Percentiles rank a stretch among this genome's conserved stretches.
These are phyloP conservation scores for Fringilla coelebs DNA, from an alignment of 2,797 vertebrate species.

Conservation along the genomic window DNA sequence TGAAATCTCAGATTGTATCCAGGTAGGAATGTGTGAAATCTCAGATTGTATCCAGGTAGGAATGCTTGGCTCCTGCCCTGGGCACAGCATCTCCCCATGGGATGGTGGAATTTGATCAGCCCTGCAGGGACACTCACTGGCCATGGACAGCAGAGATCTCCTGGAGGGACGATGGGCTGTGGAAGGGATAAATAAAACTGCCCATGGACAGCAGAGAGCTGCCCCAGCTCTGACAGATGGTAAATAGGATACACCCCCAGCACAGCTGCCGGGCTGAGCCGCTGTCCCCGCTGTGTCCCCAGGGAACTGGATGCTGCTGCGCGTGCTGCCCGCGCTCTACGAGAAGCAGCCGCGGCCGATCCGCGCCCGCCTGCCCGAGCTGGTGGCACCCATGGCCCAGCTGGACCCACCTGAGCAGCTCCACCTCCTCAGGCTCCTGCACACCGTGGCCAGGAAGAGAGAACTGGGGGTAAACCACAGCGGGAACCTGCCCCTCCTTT, in stretches of 20 bases:
- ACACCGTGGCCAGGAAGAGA: slow-evolving; percentile 81
- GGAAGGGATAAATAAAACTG: background rate
- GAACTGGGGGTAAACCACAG: slow-evolving; percentile 79
- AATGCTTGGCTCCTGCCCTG: background rate
- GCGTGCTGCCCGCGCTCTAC: slow-evolving; percentile 89
- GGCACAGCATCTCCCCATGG: background rate
- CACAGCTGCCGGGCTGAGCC: background rate
- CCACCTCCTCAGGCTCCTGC: slow-evolving; percentile 88
- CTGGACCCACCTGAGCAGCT: slow-evolving; percentile 85
- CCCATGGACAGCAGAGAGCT: background rate
- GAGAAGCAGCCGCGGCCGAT: slow-evolving; percentile 82
- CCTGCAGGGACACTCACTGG: background rate
- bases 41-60: background rate
- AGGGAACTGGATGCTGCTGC: slow-evolving; percentile 90
- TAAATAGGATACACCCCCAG: no score
- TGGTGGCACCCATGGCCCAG: slow-evolving; percentile 80
- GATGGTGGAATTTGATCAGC: background rate
- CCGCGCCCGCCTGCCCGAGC: slow-evolving; percentile 76
- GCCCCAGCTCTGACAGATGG: background rate
- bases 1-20: background rate
- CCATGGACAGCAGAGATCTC: background rate
- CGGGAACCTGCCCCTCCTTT: background rate
- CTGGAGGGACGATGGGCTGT: background rate
- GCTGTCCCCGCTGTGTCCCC: background rate
- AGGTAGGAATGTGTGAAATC: background rate